phyloP scores from a whole-genome alignment of 2,113 vertebrate genomes.

The Abramis brama region DNA sequence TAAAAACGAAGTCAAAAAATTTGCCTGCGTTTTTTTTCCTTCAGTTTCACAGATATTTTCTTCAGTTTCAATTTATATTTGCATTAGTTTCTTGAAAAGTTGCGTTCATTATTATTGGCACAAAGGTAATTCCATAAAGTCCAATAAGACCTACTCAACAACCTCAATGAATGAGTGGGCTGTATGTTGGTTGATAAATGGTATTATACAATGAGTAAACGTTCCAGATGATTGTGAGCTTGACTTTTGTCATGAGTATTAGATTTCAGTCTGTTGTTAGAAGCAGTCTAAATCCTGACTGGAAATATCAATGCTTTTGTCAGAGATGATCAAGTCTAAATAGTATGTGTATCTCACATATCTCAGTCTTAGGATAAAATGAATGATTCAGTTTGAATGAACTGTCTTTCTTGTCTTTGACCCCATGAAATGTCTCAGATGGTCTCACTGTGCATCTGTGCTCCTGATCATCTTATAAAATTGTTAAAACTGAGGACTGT shows the following conservation, averaged over 20 bases:
- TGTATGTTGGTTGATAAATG: background rate
- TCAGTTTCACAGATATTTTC: too few species aligned
- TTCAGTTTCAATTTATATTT: too few species aligned
- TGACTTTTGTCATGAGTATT: background rate
- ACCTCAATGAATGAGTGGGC: background rate
- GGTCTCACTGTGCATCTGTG: background rate
- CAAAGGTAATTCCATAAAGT: too few species aligned
- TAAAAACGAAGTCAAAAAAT: too few species aligned
- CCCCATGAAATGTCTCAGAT: background rate
- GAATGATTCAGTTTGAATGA: background rate
- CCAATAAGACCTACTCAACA: background rate
- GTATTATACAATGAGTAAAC: background rate
- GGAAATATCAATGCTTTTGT: background rate
- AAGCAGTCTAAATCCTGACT: background rate
- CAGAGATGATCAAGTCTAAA: constrained; percentile 13
- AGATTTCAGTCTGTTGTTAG: background rate
- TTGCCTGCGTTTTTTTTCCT: too few species aligned
- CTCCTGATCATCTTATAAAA: constrained; percentile 53
- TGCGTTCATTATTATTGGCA: too few species aligned
- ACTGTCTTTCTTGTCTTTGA: background rate
- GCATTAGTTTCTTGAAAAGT: too few species aligned
- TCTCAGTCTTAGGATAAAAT: background rate
- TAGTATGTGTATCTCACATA: constrained; percentile 8
- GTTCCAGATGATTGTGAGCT: background rate
- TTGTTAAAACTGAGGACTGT: constrained; percentile 63